Evolutionary conservation across 1,140 invertebrate species (phyloP), one percentile per base, ranked within the genome.

Genomic region (Coptotermes formosanus): DNA sequence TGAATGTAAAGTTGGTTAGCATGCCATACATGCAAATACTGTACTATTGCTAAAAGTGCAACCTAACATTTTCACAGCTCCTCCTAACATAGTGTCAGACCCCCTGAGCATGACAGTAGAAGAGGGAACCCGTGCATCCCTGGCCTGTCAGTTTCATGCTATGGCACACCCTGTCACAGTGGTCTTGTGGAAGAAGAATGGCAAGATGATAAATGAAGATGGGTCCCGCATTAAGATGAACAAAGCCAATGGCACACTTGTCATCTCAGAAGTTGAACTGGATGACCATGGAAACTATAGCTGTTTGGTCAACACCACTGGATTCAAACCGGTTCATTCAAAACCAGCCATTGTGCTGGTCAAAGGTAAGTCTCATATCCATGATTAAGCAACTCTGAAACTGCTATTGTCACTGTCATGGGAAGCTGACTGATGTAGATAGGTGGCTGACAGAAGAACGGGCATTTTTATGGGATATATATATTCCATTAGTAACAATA

Each of bases 181-280:
- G 11, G 92, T 95, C 2, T 92, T 92, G n/a, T 97, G 96, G 96
- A 90, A 93, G 38, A 96, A 95, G 89, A 94, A 96, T 89, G 93
- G 93, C 11, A 93, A 93, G 87, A 89, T 91, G 4, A 87, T 96
- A n/a, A 92, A 91, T 85, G 92, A 93, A 87, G 90, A 90, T 32
- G 91, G 92, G 21, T 38, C 52, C 55, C 86, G 82, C 55, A 89
- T 89, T 16, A 89, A 88, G 14, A 90, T 92, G 85, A 91, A 93
- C 87, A 89, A 89, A 86, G 91, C 91, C 85, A 94, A 94, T 88
- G 94, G 93, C 12, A 94, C 92, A 3, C 89, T 96, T 48, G 89
- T 92, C 45, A 94, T 96, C 83, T 91, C 91, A 44, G 91, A 92
- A 85, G 93, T 93, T 3, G 91, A 93, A 85, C 89, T 94, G 83